Base-by-base conservation (phyloP, 1,140 invertebrate species). In the Lordiphosa clarofinis region DNA sequence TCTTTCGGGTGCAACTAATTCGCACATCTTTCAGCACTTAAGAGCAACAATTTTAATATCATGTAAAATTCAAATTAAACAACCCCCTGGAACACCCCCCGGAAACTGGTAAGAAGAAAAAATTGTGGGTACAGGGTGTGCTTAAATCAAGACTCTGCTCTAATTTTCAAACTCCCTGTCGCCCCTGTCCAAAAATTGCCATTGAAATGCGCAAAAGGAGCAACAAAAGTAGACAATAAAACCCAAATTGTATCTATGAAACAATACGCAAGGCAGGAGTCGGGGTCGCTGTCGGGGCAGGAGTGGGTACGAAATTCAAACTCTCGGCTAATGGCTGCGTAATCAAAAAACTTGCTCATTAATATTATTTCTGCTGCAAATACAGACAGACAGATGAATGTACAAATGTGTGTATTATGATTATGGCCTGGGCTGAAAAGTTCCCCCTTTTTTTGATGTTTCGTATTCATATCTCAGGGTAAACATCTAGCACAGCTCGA, bases 401-500 rank as follows among this genome's bases (percentile, higher is more conserved):
- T 49, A 38, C 50, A 68, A 68, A 37, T 43, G 31, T 24, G 46
- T 53, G 57, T 67, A 55, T 1, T 15, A 3, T 60, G 40, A 69
- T 69, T 69, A 69, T 69, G 42, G 48, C 43, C 44, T 40, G 11
- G 24, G 44, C 44, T 35, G 35, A 35, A 49, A 35, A 15, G 31
- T 48, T 49, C 47, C 47, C 50, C 38, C 37, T 54, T 28, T 52
- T 52, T 47, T 60, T 60, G 58, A 68, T 56, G 46, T 49, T 49
- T 15, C 33, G 47, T 49, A 49, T 35, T 49, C 47, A 49, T 49
- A 49, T 49, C 47, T 49, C 47, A 37, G 47, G 47, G 47, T 49
- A 49, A 49, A 49, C 10, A 49, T 49, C 47, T 49, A 37, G 31
- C 43, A 31, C 43, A 28, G 31, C 43, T 46, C 43, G 24, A 46